Evolutionary conservation across 2,888 invertebrate genomes (phyloP), one percentile per base, ranked within the genome.

Genomic region (Drosophila ochracea): DNA sequence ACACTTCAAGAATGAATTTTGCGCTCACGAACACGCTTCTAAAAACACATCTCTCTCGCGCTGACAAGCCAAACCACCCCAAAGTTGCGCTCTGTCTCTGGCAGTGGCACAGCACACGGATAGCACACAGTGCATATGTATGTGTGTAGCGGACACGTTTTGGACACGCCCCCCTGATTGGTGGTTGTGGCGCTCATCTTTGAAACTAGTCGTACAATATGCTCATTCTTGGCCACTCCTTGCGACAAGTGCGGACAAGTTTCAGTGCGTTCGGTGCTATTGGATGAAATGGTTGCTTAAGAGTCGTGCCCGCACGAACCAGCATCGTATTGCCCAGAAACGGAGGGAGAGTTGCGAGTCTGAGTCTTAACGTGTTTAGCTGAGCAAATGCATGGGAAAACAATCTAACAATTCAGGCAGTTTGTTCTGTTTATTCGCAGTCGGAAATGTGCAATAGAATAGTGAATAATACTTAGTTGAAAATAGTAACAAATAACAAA

Each of bases 221-320:
- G 76, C 78, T 68, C 72, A 61, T 72, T 68, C 69, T 80, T 83
- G 82, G 90, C 92, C 92, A 92, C 92, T 88, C 92, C 92, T 91
- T 80, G 79, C 78, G 73, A 82, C 80, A 80, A 83, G 80, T 82
- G 78, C 78, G 77, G 71, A 79, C 72, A 82, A 76, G 78, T 75
- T 91, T 92, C 80, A 93, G 93, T 93, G 90, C 91, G 90, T 89
- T 91, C 89, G 90, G 92, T 92, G 92, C 92, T 91, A 93, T 93
- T 93, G 93, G 91, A 92, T 90, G 91, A 92, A 89, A 84, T 88
- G 92, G 93, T 91, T 90, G 89, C 52, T 68, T 83, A 55, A 72
- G 84, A 87, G 83, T 92, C 80, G 90, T 80, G 89, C 68, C 75
- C 82, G 89, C 86, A 83, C 82, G 85, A 82, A 86, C 86, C 86